Percentiles rank a stretch among this genome's conserved stretches.
These are phyloP conservation scores for Panthera uncia DNA, from an alignment of 2,113 vertebrate species.

Conservation along the genomic window DNA sequence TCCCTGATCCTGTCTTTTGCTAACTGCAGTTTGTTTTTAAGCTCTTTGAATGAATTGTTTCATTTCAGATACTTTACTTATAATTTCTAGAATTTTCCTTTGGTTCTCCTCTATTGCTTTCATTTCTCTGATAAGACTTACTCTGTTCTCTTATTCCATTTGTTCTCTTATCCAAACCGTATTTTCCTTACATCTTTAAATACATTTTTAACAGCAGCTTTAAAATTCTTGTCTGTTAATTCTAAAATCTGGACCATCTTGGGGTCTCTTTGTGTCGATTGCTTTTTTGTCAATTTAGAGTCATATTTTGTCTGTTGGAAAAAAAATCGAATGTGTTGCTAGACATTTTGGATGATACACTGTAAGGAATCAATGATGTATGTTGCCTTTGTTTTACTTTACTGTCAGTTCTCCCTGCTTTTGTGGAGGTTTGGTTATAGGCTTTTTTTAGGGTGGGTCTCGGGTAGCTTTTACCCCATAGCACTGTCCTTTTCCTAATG, in stretches of 20 bases:
- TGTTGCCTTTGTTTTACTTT: background rate
- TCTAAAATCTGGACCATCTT: background rate
- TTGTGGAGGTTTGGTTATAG: background rate
- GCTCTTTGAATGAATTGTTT: background rate
- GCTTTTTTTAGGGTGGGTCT: background rate
- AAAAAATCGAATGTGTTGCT: background rate
- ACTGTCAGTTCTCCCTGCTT: background rate
- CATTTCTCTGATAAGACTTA: background rate
- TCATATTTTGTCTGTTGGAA: background rate
- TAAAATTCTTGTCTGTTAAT: conserved; percentile 7
- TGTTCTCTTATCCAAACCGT: background rate
- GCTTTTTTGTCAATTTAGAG: background rate
- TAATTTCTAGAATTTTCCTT: conserved; percentile 22
- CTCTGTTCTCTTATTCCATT: background rate
- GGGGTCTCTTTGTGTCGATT: background rate
- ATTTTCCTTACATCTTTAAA: conserved; percentile 44
- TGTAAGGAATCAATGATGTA: background rate
- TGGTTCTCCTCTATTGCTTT: conserved; percentile 7
- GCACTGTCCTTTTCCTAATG: background rate
- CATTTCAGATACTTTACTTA: background rate
- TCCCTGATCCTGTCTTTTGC: background rate
- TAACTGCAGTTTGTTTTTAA: background rate
- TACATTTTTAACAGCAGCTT: background rate
- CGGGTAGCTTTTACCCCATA: background rate
- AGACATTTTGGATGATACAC: background rate